phyloP scores from a whole-genome alignment of 1,140 invertebrate genomes.

The Phthorimaea operculella region DNA sequence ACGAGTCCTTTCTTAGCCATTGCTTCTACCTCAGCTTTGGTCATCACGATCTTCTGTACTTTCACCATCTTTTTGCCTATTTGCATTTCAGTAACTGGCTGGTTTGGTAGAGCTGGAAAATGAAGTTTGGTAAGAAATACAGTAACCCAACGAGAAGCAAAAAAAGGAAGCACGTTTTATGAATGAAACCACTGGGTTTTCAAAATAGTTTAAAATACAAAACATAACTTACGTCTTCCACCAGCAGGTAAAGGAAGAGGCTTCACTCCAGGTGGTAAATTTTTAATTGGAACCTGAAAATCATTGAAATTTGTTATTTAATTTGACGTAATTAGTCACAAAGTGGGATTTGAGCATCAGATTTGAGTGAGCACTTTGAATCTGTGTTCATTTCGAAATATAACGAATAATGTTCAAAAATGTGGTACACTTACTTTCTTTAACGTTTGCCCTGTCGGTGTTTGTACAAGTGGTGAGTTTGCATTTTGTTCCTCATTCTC shows the following conservation, averaged over 20 bases:
- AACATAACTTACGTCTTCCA: slow-evolving; percentile 37
- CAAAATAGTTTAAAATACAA: too few relatives aligned
- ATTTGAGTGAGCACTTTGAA: too few relatives aligned
- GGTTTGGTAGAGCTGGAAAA: too few relatives aligned
- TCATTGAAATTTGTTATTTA: slow-evolving; percentile 9
- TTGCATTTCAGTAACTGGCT: slow-evolving; percentile 56
- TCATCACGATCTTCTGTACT: slow-evolving; percentile 71
- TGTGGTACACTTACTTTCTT: slow-evolving; percentile 57
- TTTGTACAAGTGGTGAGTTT: neutral
- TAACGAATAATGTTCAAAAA: too few relatives aligned
- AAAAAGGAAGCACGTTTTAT: too few relatives aligned
- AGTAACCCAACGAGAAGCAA: too few relatives aligned
- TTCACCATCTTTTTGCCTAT: slow-evolving; percentile 70
- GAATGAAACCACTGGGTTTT: too few relatives aligned
- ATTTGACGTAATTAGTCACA: neutral
- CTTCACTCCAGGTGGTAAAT: slow-evolving; percentile 55
- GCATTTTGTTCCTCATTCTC: too few relatives aligned
- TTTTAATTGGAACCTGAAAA: slow-evolving; percentile 43
- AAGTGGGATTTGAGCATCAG: too few relatives aligned
- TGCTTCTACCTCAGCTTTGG: slow-evolving; percentile 70
- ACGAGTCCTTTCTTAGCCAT: slow-evolving; percentile 71
- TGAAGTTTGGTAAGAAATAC: too few relatives aligned
- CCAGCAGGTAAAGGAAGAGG: slow-evolving; percentile 46
- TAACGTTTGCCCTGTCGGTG: slow-evolving; percentile 53
- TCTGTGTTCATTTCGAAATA: too few relatives aligned